Evolutionary conservation across 2,888 invertebrate species (phyloP), one percentile per base, ranked within the genome.

Genomic region (Melinopterus prodromus): DNA sequence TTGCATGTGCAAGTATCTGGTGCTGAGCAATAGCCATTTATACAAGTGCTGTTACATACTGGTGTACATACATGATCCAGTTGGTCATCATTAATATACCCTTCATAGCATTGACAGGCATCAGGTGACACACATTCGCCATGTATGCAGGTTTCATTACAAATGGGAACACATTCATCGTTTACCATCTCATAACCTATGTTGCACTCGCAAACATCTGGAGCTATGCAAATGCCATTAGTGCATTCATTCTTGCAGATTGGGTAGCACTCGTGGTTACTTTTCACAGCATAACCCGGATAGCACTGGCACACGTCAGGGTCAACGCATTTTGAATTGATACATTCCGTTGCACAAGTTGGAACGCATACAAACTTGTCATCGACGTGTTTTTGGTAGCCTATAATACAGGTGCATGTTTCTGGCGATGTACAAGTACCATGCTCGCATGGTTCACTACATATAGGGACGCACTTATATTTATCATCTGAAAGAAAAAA

Each of bases 181-280:
- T 86, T 86, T 16, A 84, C 83, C 12, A 77, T 80, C 78, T 87
- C 87, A 71, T 79, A 83, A 6, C 82, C 81, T n/a, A 37, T 80
- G 76, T 88, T 90, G 84, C 92, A 93, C 7, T 89, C 86, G 83
- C 93, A 93, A 0, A 87, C 88, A 82, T 93, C 91, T 0, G 90
- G 90, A 0, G 88, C 86, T 71, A 88, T 89, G 78, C 90, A 90
- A 69, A 89, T 88, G 90, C 91, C 92, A 80, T 89, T 84, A 1
- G 87, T 87, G 37, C 91, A 92, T 80, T 82, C 36, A 35, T 74
- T 81, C 7, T 83, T 82, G 83, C 94, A 93, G 16, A 87, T 86
- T 0, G 94, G 93, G 0, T 90, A 84, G 80, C 93, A 93, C 15
- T 53, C n/a, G 69, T 78, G 26, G n/a, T 77, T 83, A 53, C 80